These are phyloP conservation scores for Setophaga kirtlandii DNA, from an alignment of 2,113 vertebrate genomes.

Conservation along the genomic window DNA sequence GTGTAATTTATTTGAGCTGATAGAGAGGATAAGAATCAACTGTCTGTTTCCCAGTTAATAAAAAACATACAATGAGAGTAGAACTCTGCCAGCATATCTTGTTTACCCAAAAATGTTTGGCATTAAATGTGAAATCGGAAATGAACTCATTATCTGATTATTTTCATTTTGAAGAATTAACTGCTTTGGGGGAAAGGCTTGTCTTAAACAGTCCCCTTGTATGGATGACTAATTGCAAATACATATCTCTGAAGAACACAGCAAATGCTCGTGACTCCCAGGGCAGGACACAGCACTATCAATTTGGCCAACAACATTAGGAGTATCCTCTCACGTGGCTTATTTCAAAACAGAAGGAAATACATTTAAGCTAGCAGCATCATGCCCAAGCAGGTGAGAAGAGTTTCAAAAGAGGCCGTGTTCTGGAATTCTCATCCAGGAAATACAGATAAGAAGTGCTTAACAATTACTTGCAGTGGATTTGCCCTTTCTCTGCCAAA, in stretches of 20 bases:
- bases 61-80: constrained; percentile 72
- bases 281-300: background rate
- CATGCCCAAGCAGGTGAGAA: background rate
- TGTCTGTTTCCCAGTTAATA: constrained; percentile 73
- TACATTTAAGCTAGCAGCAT: background rate
- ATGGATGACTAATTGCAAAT: constrained; percentile 68
- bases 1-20: constrained; percentile 59
- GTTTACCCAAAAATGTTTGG: constrained; percentile 76
- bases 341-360: constrained; percentile 38
- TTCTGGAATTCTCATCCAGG: background rate
- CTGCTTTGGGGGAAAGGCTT: constrained; percentile 68
- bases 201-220: constrained; percentile 57
- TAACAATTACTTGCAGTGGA: background rate
- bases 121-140: constrained; percentile 76
- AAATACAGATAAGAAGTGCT: background rate
- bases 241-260: constrained; percentile 6
- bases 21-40: constrained; percentile 65
- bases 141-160: constrained; percentile 82
- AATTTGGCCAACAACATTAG: background rate
- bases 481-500: background rate
- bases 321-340: background rate
- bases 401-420: background rate
- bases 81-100: constrained; percentile 70
- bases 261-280: background rate
- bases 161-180: constrained; percentile 79